A percentile compares a stretch with the other conserved stretches of the same genome.
Evolutionary conservation across 2,888 invertebrate genomes (phyloP).

Genomic region (Azorinus chamasolen): DNA sequence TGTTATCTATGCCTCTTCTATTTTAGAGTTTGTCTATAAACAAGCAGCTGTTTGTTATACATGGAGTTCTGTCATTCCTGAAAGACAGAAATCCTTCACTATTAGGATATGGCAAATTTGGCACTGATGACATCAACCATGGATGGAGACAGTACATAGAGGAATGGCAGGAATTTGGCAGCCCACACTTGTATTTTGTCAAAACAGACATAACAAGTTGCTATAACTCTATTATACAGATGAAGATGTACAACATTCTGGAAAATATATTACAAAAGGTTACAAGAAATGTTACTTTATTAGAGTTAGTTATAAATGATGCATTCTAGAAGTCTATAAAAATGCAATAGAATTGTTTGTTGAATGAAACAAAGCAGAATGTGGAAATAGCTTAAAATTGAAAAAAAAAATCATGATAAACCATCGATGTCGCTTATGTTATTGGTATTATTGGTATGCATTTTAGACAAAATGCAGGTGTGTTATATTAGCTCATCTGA

Average conservation of each 20-base stretch:
- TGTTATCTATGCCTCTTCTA: not conserved
- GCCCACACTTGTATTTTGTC: slow-evolving; percentile 79
- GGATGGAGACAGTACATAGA: slow-evolving; percentile 66
- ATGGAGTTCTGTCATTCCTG: slow-evolving; percentile 68
- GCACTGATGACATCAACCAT: slow-evolving; percentile 73
- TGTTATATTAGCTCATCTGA: no score
- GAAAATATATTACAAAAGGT: slow-evolving; percentile 66
- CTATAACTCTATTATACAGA: slow-evolving; percentile 80
- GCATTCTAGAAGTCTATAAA: no score
- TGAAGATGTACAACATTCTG: slow-evolving; percentile 74
- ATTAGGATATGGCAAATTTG: slow-evolving; percentile 75
- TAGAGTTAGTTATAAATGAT: no score
- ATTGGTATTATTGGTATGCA: no score
- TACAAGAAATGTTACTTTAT: no score
- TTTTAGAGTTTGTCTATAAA: slow-evolving; percentile 74
- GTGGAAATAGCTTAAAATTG: no score
- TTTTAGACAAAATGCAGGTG: no score
- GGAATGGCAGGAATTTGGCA: slow-evolving; percentile 33
- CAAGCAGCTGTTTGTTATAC: slow-evolving; percentile 72
- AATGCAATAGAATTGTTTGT: no score
- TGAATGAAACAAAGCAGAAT: no score
- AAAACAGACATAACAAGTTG: slow-evolving; percentile 83
- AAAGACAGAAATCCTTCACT: slow-evolving; percentile 65
- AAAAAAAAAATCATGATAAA: no score
- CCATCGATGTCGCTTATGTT: no score